Percentiles rank a stretch among this genome's conserved stretches.
Evolutionary conservation across 2,113 vertebrate genomes (phyloP).

Genomic region (Cynopterus brachyotis): DNA sequence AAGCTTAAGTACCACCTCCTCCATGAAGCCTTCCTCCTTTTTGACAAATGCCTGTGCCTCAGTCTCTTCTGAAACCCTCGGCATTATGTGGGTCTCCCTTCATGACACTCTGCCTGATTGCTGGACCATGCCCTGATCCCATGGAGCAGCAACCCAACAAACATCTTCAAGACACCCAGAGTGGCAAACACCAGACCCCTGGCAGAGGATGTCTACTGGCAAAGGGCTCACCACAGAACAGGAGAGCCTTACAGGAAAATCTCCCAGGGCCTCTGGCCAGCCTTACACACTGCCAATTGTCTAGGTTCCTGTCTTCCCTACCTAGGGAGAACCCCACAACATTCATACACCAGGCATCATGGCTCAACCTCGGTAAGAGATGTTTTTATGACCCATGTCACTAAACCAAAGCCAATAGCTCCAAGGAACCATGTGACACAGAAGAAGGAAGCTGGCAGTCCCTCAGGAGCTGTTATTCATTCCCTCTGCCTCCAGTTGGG

Average conservation of each 20-base stretch:
- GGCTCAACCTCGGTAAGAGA: background rate
- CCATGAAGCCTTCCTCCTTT: background rate
- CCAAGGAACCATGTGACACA: background rate
- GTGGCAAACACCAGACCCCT: background rate
- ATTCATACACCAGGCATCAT: rapidly evolving
- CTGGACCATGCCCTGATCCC: background rate
- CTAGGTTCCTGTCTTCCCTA: background rate
- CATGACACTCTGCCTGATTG: background rate
- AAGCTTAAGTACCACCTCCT: background rate
- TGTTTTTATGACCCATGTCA: background rate
- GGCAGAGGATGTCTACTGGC: background rate
- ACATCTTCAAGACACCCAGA: background rate
- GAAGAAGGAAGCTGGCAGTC: background rate
- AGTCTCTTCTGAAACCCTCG: background rate
- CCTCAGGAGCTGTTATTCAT: background rate
- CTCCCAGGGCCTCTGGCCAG: background rate
- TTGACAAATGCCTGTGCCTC: background rate
- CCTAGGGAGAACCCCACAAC: background rate
- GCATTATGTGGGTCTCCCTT: background rate
- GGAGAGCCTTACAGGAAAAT: background rate
- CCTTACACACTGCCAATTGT: background rate
- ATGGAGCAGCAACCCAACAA: background rate
- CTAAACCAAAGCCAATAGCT: background rate
- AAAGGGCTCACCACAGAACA: background rate
- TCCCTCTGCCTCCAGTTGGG: background rate